Conservation (phyloP, 2,797 vertebrate genomes). For the Spinibarbus caldwelli region DNA sequence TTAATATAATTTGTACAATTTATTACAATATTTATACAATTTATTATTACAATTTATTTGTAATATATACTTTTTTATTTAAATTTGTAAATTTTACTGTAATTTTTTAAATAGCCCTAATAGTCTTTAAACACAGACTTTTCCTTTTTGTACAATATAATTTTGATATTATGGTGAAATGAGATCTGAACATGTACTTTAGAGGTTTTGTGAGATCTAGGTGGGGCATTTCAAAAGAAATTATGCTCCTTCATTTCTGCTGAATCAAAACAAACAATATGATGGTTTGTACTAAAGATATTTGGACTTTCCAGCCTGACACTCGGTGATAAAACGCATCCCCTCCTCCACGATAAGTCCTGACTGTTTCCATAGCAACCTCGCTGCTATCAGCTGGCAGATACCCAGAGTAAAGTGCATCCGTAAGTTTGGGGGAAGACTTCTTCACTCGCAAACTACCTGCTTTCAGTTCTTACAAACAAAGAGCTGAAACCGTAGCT, state of each 20-base stretch:
- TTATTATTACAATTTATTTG: too few relatives aligned
- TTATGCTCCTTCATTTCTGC: background rate
- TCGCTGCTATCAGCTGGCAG: slow-evolving; percentile 69
- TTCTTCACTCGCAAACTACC: slow-evolving; percentile 35
- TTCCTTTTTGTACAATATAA: background rate
- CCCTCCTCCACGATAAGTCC: slow-evolving; percentile 70
- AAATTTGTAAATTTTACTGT: background rate
- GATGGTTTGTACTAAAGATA: slow-evolving; percentile 35
- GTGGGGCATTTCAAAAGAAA: background rate
- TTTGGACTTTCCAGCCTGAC: slow-evolving; percentile 62
- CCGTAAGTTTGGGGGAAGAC: slow-evolving; percentile 61
- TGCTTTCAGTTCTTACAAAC: background rate
- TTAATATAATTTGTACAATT: background rate
- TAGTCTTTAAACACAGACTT: background rate
- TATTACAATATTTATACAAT: background rate
- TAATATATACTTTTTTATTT: background rate
- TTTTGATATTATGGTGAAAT: background rate
- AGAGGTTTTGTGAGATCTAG: background rate
- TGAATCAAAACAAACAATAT: slow-evolving; percentile 20
- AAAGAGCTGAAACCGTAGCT: background rate
- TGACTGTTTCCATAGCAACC: slow-evolving; percentile 78
- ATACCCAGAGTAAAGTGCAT: slow-evolving; percentile 71
- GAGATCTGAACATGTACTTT: background rate
- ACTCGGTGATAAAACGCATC: slow-evolving; percentile 64
- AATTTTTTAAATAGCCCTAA: background rate